Base-by-base conservation (phyloP, 2,113 vertebrate genomes). In the Notechis scutatus region DNA sequence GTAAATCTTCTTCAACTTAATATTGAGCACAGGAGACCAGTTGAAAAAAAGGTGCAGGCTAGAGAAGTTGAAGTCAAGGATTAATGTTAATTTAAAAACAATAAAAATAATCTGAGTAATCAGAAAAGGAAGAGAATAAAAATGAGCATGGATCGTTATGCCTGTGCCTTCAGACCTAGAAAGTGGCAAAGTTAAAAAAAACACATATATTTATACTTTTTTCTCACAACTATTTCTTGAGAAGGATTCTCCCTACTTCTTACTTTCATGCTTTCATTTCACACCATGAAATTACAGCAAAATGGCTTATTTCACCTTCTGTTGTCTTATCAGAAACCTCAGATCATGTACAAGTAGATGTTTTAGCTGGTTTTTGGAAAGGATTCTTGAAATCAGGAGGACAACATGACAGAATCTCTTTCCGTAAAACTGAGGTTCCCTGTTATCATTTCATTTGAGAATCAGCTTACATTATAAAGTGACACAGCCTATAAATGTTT, bases 1-100 rank as follows among this genome's bases (percentile, higher is more conserved):
- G 94, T 52, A 94, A 95, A 94, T 90, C 88, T 93, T 85, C 23
- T 45, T 50, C n/a, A n/a, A 52, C 55, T 86, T 90, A 45, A 90
- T 93, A 90, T 86, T 39, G 88, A 86, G n/a, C 92, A 86, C 74
- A 85, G 90, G 88, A 90, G 88, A 74, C 92, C 55, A 86, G 88
- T 86, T 61, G 55, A 93, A 55, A 55, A 69, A 90, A 61, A 90
- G 69, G 54, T 23, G 55, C 42, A 54, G n/a, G 74, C 21, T 42
- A 42, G 74, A 59, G 15, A 47, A 64, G n/a, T n/a, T 54, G 56
- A 18, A 90, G 55, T 81, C 56, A 61, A 64, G 56, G 29, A 23
- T 45, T 64, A 39, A 81, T 90, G 56, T 86, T 90, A 61, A 93
- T 90, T 93, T 86, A 87, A 93, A 93, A 93, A 86, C 74, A 90